These are phyloP conservation scores for Parnassius smintheus DNA, from an alignment of 2,888 invertebrate species.

Conservation along the genomic window DNA sequence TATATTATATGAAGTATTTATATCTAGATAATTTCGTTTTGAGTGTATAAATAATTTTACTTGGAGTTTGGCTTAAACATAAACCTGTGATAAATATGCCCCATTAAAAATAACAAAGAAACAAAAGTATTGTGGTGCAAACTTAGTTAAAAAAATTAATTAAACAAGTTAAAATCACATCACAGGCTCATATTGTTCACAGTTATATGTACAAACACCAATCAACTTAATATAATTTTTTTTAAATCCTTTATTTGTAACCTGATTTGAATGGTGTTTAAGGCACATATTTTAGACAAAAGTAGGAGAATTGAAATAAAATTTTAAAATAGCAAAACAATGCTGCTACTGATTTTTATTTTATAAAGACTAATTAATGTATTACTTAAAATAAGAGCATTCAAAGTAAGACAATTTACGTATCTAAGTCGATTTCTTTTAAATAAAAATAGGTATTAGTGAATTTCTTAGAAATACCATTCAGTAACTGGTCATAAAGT, in stretches of 20 bases:
- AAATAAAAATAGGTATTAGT: too few relatives aligned
- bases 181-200: neutral
- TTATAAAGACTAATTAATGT: too few relatives aligned
- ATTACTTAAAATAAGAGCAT: too few relatives aligned
- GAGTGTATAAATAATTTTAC: neutral
- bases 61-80: slow-evolving; percentile 17
- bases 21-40: neutral
- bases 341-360: too few relatives aligned
- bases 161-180: neutral
- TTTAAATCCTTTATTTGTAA: neutral
- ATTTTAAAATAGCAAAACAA: neutral
- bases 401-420: too few relatives aligned
- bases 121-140: too few relatives aligned
- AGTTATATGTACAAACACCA: neutral
- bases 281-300: neutral
- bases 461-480: too few relatives aligned
- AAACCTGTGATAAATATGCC: slow-evolving; percentile 9
- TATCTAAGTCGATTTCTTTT: too few relatives aligned
- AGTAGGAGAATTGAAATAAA: slow-evolving; percentile 1
- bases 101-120: too few relatives aligned
- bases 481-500: too few relatives aligned
- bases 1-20: neutral
- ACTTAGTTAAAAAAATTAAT: too few relatives aligned
- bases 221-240: neutral
- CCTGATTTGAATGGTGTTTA: neutral